These are phyloP conservation scores for Bellardia bayeri DNA, from an alignment of 2,888 invertebrate genomes.

Conservation along the genomic window DNA sequence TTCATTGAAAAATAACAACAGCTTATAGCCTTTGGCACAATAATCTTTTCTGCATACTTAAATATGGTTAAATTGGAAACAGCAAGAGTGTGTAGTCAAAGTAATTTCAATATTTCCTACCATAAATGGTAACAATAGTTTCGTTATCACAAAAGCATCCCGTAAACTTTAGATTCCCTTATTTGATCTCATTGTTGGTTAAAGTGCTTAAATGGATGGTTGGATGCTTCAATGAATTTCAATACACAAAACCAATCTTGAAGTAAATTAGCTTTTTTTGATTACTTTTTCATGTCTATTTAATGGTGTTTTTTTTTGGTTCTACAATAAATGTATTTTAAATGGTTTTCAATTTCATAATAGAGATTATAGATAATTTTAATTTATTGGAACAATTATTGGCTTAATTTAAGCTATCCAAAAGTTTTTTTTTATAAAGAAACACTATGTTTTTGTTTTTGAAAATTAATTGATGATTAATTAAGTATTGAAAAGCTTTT, in stretches of 20 bases:
- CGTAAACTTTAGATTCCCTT: slow-evolving; percentile 17
- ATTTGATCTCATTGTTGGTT: slow-evolving; percentile 1
- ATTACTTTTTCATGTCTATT: background rate
- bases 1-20: too few species aligned
- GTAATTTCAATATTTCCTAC: slow-evolving; percentile 25
- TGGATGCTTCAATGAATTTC: slow-evolving; percentile 3
- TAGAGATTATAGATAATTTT: slow-evolving; percentile 16
- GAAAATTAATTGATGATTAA: background rate
- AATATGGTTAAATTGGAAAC: background rate
- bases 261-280: background rate
- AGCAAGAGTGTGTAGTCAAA: background rate
- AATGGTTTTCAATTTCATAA: slow-evolving; percentile 1
- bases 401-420: slow-evolving; percentile 26
- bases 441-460: background rate
- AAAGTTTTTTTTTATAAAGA: background rate
- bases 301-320: too few species aligned
- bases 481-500: background rate
- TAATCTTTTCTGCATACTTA: background rate
- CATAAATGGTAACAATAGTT: slow-evolving; percentile 7
- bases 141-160: slow-evolving; percentile 13
- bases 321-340: background rate
- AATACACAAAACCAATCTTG: slow-evolving; percentile 8
- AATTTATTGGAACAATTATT: slow-evolving; percentile 22
- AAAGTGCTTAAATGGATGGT: background rate
- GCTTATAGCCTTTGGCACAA: background rate